Conservation (phyloP, 37 sponge, comb jelly and placozoan genomes). For the Agelas oroides region DNA sequence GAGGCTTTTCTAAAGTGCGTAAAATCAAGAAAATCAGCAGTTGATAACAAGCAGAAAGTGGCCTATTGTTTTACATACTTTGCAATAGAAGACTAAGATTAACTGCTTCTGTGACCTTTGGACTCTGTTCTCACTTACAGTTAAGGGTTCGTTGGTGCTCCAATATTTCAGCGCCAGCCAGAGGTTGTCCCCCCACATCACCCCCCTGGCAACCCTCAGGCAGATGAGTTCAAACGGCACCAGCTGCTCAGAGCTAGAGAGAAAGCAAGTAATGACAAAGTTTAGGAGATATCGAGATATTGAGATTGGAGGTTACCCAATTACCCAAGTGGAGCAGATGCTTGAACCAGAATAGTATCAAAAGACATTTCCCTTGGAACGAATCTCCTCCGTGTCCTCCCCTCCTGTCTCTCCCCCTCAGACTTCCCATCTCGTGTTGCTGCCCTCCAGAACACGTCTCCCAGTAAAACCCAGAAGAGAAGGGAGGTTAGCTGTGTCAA, state of each 20-base stretch:
- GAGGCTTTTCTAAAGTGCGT: too few species aligned
- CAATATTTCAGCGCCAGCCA: conserved; percentile 49
- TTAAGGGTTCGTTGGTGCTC: conserved; percentile 41
- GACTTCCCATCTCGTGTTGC: conserved; percentile 10
- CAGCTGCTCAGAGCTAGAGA: conserved; percentile 30
- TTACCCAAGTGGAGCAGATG: neutral
- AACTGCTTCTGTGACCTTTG: conserved; percentile 1
- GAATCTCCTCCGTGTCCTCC: neutral
- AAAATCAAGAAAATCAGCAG: too few species aligned
- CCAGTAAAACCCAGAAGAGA: conserved; percentile 16
- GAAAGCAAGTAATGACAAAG: too few species aligned
- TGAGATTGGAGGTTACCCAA: neutral
- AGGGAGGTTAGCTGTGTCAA: conserved; percentile 5
- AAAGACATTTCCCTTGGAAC: neutral
- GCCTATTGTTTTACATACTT: too few species aligned
- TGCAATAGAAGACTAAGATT: too few species aligned
- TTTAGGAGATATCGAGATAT: too few species aligned
- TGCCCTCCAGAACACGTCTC: conserved; percentile 32
- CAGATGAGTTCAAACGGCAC: conserved; percentile 57
- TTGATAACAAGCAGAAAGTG: too few species aligned
- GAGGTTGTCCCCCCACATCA: conserved; percentile 68
- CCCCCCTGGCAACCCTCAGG: conserved; percentile 41
- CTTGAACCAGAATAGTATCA: neutral
- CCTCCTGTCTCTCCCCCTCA: neutral
- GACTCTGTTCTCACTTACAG: conserved; percentile 23